Evolutionary conservation across 2,888 invertebrate species (phyloP).

Genomic region (Lepidonotus clava): DNA sequence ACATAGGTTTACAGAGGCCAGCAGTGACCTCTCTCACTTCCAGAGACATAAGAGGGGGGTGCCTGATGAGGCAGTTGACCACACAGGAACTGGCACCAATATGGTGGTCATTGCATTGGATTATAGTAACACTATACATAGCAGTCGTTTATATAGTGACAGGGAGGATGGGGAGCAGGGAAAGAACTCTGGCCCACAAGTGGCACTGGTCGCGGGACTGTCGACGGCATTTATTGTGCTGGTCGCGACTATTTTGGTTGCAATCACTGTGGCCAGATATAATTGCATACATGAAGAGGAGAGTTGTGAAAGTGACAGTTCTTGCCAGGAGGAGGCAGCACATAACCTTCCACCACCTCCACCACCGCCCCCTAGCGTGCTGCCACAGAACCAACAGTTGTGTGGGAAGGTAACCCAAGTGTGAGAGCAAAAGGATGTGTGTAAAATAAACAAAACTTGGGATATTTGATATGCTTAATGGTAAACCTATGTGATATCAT

Average conservation of each 20-base stretch:
- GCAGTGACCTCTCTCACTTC: neutral
- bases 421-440: neutral
- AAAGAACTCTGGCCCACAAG: neutral
- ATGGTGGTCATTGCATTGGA: constrained; percentile 43
- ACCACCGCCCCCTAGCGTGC: constrained; percentile 21
- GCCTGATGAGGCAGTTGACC: neutral
- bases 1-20: no score
- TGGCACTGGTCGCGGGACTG: constrained; percentile 39
- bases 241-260: constrained; percentile 4
- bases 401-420: constrained; percentile 43
- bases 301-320: constrained; percentile 11
- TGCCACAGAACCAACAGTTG: constrained; percentile 9
- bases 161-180: neutral
- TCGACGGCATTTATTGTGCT: constrained; percentile 23
- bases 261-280: constrained; percentile 18
- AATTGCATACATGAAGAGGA: constrained; percentile 35
- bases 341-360: neutral
- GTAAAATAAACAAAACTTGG: neutral
- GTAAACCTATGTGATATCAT: constrained; percentile 38
- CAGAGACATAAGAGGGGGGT: neutral
- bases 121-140: constrained; percentile 5
- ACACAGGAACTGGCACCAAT: constrained; percentile 30
- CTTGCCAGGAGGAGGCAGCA: neutral
- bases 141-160: constrained; percentile 25
- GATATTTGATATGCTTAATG: constrained; percentile 2